Conservation (phyloP, 1,140 invertebrate species). For the Papilio machaon region DNA sequence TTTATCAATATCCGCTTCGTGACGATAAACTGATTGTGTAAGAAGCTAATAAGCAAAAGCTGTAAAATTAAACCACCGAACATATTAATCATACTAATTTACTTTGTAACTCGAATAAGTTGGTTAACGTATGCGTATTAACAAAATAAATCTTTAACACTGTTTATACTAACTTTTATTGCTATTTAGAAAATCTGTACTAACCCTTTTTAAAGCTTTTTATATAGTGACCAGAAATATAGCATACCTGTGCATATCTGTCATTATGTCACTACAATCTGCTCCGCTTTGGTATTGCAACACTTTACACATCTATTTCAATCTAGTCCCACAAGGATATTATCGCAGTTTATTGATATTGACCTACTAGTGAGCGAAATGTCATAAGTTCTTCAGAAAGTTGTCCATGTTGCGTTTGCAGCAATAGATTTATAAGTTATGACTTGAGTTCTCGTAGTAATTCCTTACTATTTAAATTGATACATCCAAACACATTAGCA, state of each 20-base stretch:
- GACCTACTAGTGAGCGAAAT: too few relatives aligned
- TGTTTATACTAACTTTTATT: background rate
- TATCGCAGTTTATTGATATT: too few relatives aligned
- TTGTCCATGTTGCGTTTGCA: too few relatives aligned
- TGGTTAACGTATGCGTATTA: background rate
- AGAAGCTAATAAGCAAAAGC: background rate
- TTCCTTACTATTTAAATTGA: too few relatives aligned
- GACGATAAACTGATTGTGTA: slow-evolving; percentile 40
- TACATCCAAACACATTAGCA: too few relatives aligned
- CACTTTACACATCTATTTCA: too few relatives aligned
- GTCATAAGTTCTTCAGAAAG: too few relatives aligned
- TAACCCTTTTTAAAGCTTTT: background rate
- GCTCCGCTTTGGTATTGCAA: too few relatives aligned
- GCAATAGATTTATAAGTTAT: too few relatives aligned
- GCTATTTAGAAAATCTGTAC: background rate
- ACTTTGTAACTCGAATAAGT: background rate
- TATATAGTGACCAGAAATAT: background rate
- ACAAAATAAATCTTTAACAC: slow-evolving; percentile 13
- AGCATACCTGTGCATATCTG: background rate
- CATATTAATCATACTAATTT: slow-evolving; percentile 5
- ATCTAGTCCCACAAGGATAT: too few relatives aligned
- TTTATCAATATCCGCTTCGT: slow-evolving; percentile 45
- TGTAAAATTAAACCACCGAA: background rate
- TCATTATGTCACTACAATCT: too few relatives aligned
- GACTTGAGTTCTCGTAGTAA: too few relatives aligned